Percentiles rank a stretch among this genome's conserved stretches.
Evolutionary conservation across 2,113 vertebrate species (phyloP).

Genomic region (Lathamus discolor): DNA sequence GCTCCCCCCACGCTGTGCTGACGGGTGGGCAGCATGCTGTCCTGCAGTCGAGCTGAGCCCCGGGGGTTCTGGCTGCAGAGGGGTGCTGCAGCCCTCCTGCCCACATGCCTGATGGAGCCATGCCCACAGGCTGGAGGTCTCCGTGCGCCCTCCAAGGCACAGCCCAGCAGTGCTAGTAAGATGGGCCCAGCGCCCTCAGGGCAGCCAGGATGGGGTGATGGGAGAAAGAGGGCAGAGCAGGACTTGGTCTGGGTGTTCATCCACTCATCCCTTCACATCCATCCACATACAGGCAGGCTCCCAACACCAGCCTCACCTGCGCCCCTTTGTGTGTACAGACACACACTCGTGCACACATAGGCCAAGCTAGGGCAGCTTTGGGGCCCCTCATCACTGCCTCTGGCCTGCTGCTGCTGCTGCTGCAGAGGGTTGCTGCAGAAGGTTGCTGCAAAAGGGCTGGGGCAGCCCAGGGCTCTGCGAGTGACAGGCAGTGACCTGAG

Average conservation of each 20-base stretch:
- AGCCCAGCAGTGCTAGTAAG: not conserved
- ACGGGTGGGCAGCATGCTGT: not conserved
- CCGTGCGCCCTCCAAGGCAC: not conserved
- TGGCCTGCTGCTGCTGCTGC: not conserved
- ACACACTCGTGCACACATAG: accelerated
- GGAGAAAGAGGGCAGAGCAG: not conserved
- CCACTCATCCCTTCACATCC: accelerated
- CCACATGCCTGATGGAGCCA: accelerated
- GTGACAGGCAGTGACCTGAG: not conserved
- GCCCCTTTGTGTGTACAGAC: accelerated
- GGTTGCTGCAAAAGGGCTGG: not conserved
- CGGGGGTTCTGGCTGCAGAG: accelerated
- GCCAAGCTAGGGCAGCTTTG: accelerated
- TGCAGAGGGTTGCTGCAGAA: not conserved
- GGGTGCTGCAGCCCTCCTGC: accelerated
- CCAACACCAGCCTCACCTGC: accelerated
- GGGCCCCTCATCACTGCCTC: not conserved
- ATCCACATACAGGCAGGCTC: accelerated
- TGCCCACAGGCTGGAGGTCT: not conserved
- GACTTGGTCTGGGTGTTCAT: not conserved
- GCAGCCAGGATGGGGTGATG: not conserved
- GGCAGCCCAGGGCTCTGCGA: not conserved
- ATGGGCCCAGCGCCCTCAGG: not conserved
- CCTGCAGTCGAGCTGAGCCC: not conserved
- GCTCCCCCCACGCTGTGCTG: too few relatives aligned